Conservation (phyloP, 2,888 invertebrate genomes). For the Coleophora flavipennella region DNA sequence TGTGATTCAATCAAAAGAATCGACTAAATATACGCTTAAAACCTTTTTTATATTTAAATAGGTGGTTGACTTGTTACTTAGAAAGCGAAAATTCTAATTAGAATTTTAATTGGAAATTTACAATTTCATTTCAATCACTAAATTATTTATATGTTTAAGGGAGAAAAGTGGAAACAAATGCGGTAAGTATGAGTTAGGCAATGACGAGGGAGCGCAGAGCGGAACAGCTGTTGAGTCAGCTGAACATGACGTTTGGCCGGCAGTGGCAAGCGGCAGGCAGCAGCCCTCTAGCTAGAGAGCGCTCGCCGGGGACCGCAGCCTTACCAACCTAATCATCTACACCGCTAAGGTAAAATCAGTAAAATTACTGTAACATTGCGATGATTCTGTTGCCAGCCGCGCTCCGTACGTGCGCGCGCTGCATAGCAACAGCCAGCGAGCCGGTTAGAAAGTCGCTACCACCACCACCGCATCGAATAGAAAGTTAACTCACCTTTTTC, state of each 20-base stretch:
- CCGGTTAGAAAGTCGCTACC: constrained; percentile 62
- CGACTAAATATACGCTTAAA: too few species aligned
- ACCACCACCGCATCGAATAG: constrained; percentile 44
- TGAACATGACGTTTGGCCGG: constrained; percentile 31
- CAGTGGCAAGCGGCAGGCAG: too few species aligned
- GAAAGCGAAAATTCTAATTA: neutral
- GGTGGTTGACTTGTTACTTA: neutral
- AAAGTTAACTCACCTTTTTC: constrained; percentile 79
- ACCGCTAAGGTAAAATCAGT: neutral
- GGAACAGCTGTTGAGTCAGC: constrained; percentile 58
- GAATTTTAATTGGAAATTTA: neutral
- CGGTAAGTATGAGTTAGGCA: constrained; percentile 16
- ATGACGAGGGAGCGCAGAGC: constrained; percentile 36
- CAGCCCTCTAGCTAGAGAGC: neutral
- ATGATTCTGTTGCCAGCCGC: too few species aligned
- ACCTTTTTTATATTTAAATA: too few species aligned
- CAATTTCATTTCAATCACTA: neutral
- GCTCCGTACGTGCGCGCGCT: constrained; percentile 47
- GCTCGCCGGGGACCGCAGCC: neutral
- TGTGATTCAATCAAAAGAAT: neutral
- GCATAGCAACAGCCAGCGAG: constrained; percentile 53
- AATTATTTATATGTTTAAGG: constrained; percentile 5
- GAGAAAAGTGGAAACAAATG: constrained; percentile 17
- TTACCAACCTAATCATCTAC: neutral
- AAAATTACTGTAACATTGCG: too few species aligned